phyloP scores from a whole-genome alignment of 2,113 vertebrate genomes.

The Zosterops lateralis region DNA sequence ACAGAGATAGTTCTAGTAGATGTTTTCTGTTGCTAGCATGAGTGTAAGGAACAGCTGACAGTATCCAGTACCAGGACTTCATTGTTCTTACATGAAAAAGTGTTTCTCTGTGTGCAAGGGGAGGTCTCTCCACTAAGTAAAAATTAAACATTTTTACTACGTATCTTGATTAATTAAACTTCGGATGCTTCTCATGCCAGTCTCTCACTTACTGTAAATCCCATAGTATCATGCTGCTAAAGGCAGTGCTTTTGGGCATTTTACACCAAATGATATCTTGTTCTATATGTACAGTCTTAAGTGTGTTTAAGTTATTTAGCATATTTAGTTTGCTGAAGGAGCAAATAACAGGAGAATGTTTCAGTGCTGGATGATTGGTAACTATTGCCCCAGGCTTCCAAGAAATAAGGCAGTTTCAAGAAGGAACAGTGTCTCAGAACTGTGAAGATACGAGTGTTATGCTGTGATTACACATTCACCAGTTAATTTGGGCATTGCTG shows the following conservation, averaged over 20 bases:
- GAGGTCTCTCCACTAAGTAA: background rate
- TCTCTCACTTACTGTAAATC: background rate
- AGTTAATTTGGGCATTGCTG: background rate
- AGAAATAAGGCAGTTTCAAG: background rate
- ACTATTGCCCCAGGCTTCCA: background rate
- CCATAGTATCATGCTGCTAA: background rate
- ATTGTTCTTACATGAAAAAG: background rate
- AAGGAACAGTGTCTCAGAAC: background rate
- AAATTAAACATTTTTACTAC: background rate
- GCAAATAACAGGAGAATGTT: background rate
- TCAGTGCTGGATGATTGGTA: background rate
- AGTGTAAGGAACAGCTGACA: background rate
- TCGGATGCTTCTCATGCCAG: background rate
- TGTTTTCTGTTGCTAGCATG: background rate
- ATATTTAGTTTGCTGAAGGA: background rate
- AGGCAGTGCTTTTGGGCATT: background rate
- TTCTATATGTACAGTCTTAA: background rate
- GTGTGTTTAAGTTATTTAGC: background rate
- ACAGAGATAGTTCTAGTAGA: background rate
- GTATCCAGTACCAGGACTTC: background rate
- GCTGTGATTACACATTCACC: background rate
- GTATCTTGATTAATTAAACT: background rate
- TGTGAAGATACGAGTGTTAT: background rate
- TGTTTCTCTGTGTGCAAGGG: background rate
- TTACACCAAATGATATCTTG: background rate